A percentile compares a stretch with the other conserved stretches of the same genome.
Evolutionary conservation across 2,797 vertebrate species (phyloP).

Genomic region (Knipowitschia caucasica): DNA sequence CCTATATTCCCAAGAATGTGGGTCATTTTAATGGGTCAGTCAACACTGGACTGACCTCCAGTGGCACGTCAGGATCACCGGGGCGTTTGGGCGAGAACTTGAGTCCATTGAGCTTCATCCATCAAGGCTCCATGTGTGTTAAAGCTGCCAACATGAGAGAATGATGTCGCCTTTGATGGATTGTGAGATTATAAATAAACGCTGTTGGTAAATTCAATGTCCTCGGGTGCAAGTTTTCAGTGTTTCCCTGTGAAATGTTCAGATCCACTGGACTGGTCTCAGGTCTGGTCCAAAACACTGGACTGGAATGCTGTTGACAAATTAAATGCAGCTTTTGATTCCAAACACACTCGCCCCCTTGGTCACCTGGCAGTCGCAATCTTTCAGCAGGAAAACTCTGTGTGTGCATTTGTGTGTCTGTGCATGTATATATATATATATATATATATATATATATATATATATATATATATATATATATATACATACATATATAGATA

Average conservation of each 20-base stretch:
- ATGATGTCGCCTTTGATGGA: not conserved
- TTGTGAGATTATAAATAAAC: not conserved
- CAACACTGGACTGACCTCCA: constrained; percentile 15
- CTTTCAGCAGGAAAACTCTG: constrained; percentile 28
- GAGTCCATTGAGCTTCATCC: constrained; percentile 5
- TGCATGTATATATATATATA: no score
- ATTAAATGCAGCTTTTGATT: constrained; percentile 8
- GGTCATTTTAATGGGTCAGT: constrained; percentile 6
- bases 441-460: no score
- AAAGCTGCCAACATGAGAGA: constrained; percentile 10
- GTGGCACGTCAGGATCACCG: constrained; percentile 9
- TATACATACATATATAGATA: no score
- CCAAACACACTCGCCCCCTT: not conserved
- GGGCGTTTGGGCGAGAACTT: not conserved
- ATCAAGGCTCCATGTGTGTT: not conserved
- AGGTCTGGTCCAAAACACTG: no score
- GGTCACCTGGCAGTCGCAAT: constrained; percentile 16
- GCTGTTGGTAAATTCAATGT: not conserved
- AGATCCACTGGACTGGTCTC: constrained; percentile 1
- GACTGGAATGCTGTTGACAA: not conserved
- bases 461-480: no score
- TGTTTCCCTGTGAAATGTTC: not conserved
- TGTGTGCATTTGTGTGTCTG: constrained; percentile 36
- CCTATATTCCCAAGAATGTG: not conserved
- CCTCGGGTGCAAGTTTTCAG: not conserved